Evolutionary conservation across 2,113 vertebrate species (phyloP).

Genomic region (Thryonomys swinderianus): DNA sequence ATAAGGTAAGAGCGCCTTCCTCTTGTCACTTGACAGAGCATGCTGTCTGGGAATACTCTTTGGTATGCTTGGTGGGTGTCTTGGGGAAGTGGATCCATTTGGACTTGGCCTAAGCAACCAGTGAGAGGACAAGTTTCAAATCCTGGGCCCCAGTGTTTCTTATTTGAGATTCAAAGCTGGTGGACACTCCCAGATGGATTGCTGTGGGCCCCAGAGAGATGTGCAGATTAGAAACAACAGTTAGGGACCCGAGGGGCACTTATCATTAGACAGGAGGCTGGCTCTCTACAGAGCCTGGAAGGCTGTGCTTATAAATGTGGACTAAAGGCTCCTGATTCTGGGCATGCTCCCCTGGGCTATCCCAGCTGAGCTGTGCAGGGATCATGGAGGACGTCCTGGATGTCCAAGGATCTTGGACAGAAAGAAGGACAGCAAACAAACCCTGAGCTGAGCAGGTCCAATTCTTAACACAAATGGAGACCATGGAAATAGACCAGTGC

Average conservation of each 20-base stretch:
- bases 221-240: background rate
- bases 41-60: background rate
- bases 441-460: background rate
- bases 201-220: background rate
- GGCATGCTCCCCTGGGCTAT: accelerated
- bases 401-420: background rate
- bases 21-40: background rate
- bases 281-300: background rate
- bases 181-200: background rate
- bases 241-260: background rate
- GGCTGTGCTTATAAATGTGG: background rate
- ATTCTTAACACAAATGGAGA: background rate
- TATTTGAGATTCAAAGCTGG: background rate
- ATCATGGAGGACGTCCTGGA: background rate
- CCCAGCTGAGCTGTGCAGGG: background rate
- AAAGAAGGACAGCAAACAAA: background rate
- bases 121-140: background rate
- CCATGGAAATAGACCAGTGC: background rate
- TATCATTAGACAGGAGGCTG: background rate
- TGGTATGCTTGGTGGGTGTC: background rate
- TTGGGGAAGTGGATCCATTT: background rate
- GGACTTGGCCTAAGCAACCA: background rate
- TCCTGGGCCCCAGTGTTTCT: background rate
- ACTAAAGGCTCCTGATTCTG: background rate
- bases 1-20: background rate